Percentiles rank a stretch among this genome's conserved stretches.
Conservation (phyloP, 2,797 vertebrate species). For the Steatocranus sp. region DNA sequence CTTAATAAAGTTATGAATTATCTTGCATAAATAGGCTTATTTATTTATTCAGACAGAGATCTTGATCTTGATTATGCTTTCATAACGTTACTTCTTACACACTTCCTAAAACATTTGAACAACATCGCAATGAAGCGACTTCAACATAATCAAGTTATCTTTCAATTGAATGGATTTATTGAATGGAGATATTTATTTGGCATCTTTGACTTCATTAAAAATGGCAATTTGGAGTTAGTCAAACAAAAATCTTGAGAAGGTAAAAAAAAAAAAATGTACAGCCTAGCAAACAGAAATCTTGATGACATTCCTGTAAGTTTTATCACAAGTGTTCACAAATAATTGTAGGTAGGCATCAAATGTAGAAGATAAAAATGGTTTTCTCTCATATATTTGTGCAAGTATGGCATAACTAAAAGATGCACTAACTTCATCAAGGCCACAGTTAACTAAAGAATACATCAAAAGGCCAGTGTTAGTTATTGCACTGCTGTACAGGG, state of each 20-base stretch:
- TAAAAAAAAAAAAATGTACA: background rate
- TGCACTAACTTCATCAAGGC: background rate
- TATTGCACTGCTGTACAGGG: background rate
- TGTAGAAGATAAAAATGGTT: background rate
- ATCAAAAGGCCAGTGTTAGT: conserved; percentile 1
- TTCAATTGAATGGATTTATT: background rate
- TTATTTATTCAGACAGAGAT: no score
- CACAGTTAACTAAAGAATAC: background rate
- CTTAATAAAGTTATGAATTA: no score
- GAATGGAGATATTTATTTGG: background rate
- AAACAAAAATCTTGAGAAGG: background rate
- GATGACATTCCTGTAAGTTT: background rate
- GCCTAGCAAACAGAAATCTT: background rate
- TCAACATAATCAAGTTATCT: background rate
- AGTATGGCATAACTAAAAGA: background rate
- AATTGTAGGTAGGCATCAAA: background rate
- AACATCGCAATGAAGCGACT: background rate
- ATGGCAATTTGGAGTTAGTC: background rate
- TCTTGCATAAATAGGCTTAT: no score
- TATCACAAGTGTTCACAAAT: background rate
- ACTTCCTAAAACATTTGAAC: background rate
- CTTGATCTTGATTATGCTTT: background rate
- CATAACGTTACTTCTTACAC: background rate
- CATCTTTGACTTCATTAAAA: background rate
- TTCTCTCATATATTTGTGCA: background rate